Evolutionary conservation across 2,797 vertebrate genomes (phyloP).

Genomic region (Decapterus maruadsi): DNA sequence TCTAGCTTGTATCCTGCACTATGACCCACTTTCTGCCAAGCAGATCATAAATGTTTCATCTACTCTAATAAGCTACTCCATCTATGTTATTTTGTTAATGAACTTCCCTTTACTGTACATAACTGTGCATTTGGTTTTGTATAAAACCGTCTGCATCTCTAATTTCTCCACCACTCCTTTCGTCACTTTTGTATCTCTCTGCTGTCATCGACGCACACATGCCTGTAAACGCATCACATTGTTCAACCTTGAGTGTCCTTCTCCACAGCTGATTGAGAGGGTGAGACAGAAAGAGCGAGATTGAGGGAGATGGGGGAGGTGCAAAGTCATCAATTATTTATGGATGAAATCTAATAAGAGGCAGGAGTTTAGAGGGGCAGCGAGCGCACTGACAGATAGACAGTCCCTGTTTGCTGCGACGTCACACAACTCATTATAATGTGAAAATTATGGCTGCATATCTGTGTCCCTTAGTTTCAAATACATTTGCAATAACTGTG

Average conservation of each 20-base stretch:
- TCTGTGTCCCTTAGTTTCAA: not conserved
- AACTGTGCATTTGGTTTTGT: constrained; percentile 2
- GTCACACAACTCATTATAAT: constrained; percentile 28
- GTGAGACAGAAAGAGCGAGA: constrained; percentile 51
- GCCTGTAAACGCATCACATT: constrained; percentile 31
- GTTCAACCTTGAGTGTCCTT: constrained; percentile 76
- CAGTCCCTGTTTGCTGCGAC: constrained; percentile 30
- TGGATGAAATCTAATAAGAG: constrained; percentile 84
- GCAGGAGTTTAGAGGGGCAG: constrained; percentile 61
- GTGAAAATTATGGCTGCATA: constrained; percentile 6
- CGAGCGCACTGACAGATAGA: constrained; percentile 40
- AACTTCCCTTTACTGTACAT: constrained; percentile 14
- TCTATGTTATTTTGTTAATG: constrained; percentile 31
- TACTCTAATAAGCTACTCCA: constrained; percentile 14
- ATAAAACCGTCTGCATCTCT: not conserved
- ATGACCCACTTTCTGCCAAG: constrained; percentile 42
- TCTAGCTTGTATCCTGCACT: not conserved
- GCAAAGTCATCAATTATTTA: constrained; percentile 86
- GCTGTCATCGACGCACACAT: constrained; percentile 20
- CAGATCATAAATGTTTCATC: constrained; percentile 51
- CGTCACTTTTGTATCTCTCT: not conserved
- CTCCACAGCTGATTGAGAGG: constrained; percentile 59
- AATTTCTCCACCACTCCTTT: not conserved
- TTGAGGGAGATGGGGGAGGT: constrained; percentile 69
- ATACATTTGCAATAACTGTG: constrained; percentile 6